Conservation (phyloP, 2,888 invertebrate species). For the Hydrotaea diabolus region DNA sequence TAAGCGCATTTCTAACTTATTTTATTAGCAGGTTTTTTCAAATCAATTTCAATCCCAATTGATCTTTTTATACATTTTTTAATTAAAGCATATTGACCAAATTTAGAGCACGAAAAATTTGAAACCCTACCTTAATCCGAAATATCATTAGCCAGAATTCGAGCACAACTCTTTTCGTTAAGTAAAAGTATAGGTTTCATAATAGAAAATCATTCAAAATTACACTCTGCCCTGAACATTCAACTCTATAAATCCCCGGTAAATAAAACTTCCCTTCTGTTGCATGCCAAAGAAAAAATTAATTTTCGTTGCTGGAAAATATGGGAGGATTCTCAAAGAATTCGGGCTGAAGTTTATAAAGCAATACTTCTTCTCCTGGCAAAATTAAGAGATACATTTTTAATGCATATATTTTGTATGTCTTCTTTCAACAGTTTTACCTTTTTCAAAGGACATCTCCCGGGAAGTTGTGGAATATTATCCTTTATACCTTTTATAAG, state of each 20-base stretch:
- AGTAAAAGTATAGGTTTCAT: too few species aligned
- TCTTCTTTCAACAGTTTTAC: background rate
- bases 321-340: background rate
- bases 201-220: too few species aligned
- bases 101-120: too few species aligned
- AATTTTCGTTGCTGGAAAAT: background rate
- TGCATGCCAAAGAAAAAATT: background rate
- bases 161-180: too few species aligned
- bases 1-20: too few species aligned
- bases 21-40: too few species aligned
- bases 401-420: background rate
- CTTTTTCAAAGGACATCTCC: background rate
- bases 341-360: background rate
- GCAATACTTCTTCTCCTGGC: background rate
- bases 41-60: too few species aligned
- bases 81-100: too few species aligned
- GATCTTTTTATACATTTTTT: too few species aligned
- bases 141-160: too few species aligned
- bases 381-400: background rate
- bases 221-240: too few species aligned
- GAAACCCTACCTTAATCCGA: too few species aligned
- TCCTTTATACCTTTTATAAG: background rate
- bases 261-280: background rate
- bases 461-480: background rate
- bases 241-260: background rate